Conservation (phyloP, 2,888 invertebrate species). For the Oxystoma pomonae region DNA sequence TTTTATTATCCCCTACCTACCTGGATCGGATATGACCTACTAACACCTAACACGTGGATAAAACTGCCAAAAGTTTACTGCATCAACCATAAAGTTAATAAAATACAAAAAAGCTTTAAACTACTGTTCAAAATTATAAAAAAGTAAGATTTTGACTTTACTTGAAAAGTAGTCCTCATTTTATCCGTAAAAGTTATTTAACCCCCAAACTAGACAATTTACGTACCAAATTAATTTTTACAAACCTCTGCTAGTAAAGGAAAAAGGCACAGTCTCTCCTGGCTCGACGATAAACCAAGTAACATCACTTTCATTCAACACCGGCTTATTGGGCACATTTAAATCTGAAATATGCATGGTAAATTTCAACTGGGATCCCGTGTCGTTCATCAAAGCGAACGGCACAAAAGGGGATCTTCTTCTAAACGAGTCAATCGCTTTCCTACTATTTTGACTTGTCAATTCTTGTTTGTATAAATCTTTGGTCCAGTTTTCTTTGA, state of each 20-base stretch:
- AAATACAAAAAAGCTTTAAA: too few species aligned
- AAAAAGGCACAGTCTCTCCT: conserved; percentile 78
- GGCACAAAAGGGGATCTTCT: conserved; percentile 90
- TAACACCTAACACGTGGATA: too few species aligned
- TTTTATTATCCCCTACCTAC: not conserved
- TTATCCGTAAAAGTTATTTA: not conserved
- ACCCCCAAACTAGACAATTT: not conserved
- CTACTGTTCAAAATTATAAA: too few species aligned
- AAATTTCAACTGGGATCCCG: conserved; percentile 82
- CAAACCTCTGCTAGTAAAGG: conserved; percentile 70
- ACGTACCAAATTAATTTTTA: conserved; percentile 11
- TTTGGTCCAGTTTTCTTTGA: conserved; percentile 82
- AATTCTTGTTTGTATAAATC: conserved; percentile 59
- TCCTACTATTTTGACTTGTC: conserved; percentile 15
- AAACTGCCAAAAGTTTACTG: too few species aligned
- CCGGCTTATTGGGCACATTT: conserved; percentile 43
- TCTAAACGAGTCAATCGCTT: conserved; percentile 48
- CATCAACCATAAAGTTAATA: too few species aligned
- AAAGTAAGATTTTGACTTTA: too few species aligned
- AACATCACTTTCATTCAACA: conserved; percentile 46
- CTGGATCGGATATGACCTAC: too few species aligned
- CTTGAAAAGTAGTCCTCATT: too few species aligned
- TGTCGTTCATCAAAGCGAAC: conserved; percentile 88
- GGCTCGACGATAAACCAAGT: conserved; percentile 72
- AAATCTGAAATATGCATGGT: conserved; percentile 74